Base-by-base conservation (phyloP, 2,888 invertebrate genomes). In the Glaucopsyche alexis region DNA sequence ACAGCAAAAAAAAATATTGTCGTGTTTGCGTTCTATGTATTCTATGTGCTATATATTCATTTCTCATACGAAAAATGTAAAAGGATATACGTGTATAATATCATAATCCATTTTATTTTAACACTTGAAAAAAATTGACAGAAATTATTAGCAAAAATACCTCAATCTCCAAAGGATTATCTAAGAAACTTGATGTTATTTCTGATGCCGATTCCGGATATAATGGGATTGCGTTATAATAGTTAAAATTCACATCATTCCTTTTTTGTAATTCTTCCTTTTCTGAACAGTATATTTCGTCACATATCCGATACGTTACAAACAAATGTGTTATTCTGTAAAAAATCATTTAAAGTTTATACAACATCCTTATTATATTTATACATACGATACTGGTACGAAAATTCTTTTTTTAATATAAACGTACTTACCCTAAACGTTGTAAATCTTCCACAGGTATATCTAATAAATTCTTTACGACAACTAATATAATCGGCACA, bases 401-500 rank as follows among this genome's bases (percentile, higher is more conserved):
- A 50, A 50, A 50, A 50, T 7, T 7, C 0, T 42, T 5, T 42
- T 42, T 42, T 29, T 29, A 29, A 29, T 29, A 29, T 29, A 4
- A 3, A 29, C 29, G 29, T 29, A 38, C 14, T 60, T 72, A 90
- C 91, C 85, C 81, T 52, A 83, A 78, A 74, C 83, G 82, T 73
- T 79, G 83, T 8, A 92, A 78, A 73, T 84, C 80, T 14, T 82
- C 77, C 2, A 84, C 47, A n/a, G 92, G 92, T 16, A 85, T 74
- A 72, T 87, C 84, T 40, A 75, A 80, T 55, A 93, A 77, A 50
- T 77, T 82, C 65, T 85, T 85, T 16, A 91, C 78, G 76, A 89
- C 91, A 7, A 91, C 81, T 78, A 91, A 91, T 67, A 90, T 76
- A 50, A 91, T 80, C 8, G 91, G 89, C 7, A 81, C 72, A 75